phyloP scores from a whole-genome alignment of 2,113 vertebrate species.

The Caranx melampygus region DNA sequence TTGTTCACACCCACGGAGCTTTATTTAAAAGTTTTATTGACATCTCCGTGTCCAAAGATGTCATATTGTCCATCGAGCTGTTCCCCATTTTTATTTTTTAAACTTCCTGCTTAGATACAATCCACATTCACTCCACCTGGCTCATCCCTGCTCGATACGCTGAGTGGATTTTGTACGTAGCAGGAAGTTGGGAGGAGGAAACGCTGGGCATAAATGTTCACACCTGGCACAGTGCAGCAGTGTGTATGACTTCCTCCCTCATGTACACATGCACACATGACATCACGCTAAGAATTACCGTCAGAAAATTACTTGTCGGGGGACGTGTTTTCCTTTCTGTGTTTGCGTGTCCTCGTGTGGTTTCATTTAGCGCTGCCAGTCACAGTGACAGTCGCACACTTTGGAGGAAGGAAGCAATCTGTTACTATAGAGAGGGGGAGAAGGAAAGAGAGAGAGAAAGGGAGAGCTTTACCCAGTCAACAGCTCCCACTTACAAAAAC shows the following conservation, averaged over 20 bases:
- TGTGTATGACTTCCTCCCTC: constrained; percentile 5
- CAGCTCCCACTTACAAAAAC: constrained; percentile 38
- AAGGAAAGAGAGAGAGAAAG: constrained; percentile 1
- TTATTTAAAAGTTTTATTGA: too few species aligned
- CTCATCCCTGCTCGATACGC: not conserved
- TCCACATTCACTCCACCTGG: too few species aligned
- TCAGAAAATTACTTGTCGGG: not conserved
- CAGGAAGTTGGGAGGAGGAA: not conserved
- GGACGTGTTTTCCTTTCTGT: constrained; percentile 15
- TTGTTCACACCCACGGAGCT: too few species aligned
- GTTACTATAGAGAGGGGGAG: constrained; percentile 6
- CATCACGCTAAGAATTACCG: constrained; percentile 4
- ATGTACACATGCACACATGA: constrained; percentile 15
- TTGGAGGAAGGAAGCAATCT: constrained; percentile 60
- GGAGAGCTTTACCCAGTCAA: constrained; percentile 21
- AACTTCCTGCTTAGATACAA: not conserved
- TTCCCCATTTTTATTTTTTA: not conserved
- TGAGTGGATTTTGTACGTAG: not conserved
- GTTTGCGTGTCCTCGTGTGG: not conserved
- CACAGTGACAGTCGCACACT: constrained; percentile 14
- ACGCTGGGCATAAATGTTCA: constrained; percentile 2
- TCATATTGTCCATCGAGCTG: too few species aligned
- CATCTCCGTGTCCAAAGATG: too few species aligned
- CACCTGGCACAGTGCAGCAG: constrained; percentile 2
- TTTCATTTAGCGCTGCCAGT: constrained; percentile 7